Evolutionary conservation across 1,140 invertebrate species (phyloP).

Genomic region (Sarcophaga peregrina): DNA sequence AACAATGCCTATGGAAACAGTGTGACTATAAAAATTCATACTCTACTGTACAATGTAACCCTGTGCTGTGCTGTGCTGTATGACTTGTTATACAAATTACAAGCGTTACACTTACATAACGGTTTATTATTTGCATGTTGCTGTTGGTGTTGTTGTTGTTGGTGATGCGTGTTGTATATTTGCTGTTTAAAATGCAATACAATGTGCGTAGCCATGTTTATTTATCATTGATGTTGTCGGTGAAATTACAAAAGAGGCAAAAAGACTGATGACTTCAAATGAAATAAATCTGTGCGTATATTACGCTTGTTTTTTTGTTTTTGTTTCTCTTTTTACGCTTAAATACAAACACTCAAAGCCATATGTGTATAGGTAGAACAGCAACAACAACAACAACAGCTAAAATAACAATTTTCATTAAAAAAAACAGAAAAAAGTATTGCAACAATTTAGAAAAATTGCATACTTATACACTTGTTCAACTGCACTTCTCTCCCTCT

Average conservation of each 20-base stretch:
- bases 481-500: too few species aligned
- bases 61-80: background rate
- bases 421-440: too few species aligned
- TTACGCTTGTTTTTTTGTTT: background rate
- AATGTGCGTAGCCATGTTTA: background rate
- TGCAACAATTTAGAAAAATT: too few species aligned
- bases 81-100: too few species aligned
- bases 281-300: constrained; percentile 10
- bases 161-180: too few species aligned
- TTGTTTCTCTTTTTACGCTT: background rate
- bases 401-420: too few species aligned
- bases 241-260: constrained; percentile 12
- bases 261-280: constrained; percentile 24
- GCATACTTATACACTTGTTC: too few species aligned
- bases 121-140: too few species aligned
- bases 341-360: background rate
- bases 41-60: background rate
- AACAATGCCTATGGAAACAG: background rate
- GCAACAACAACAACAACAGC: background rate
- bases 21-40: background rate
- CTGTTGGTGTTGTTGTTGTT: too few species aligned
- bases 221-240: constrained; percentile 27
- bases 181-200: background rate
- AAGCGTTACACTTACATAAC: too few species aligned
- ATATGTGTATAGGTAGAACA: background rate